These are phyloP conservation scores for Rhagologus leucostigma DNA, from an alignment of 2,113 vertebrate genomes.

Conservation along the genomic window DNA sequence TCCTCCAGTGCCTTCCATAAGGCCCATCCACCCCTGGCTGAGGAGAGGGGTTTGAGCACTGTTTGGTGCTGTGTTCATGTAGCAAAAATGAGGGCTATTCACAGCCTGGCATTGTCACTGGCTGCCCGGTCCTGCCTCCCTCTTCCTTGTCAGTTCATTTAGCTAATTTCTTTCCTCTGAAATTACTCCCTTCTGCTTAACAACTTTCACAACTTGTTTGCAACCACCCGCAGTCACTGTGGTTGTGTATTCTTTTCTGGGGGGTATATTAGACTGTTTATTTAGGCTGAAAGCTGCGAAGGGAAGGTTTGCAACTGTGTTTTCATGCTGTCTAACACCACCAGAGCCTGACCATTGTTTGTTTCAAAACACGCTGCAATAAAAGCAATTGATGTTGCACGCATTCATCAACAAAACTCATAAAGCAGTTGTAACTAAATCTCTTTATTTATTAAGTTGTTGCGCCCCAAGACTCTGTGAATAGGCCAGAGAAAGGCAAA, in stretches of 20 bases:
- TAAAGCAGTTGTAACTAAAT: neutral
- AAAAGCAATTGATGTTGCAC: slow-evolving; percentile 14
- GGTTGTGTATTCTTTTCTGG: slow-evolving; percentile 29
- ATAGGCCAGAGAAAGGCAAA: neutral
- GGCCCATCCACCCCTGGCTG: neutral
- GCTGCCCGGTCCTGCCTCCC: neutral
- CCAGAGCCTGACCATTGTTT: slow-evolving; percentile 27
- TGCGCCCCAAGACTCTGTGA: neutral
- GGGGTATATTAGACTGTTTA: slow-evolving; percentile 23
- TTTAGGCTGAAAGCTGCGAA: slow-evolving; percentile 35
- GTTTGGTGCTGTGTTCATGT: neutral
- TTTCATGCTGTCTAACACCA: slow-evolving; percentile 50
- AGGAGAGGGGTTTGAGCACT: too few relatives aligned
- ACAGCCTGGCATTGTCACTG: neutral
- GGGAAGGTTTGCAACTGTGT: slow-evolving; percentile 45
- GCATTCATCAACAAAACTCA: slow-evolving; percentile 37
- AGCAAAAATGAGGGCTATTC: neutral
- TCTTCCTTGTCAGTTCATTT: neutral
- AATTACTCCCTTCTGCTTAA: slow-evolving; percentile 23
- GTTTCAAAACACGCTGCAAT: neutral
- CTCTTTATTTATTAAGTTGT: neutral
- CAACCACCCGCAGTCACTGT: slow-evolving; percentile 7
- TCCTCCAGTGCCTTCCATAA: accelerated
- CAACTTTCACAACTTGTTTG: slow-evolving; percentile 52
- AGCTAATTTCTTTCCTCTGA: neutral